Conservation (phyloP, 2,888 invertebrate species). For the Megalurothrips usitatus region DNA sequence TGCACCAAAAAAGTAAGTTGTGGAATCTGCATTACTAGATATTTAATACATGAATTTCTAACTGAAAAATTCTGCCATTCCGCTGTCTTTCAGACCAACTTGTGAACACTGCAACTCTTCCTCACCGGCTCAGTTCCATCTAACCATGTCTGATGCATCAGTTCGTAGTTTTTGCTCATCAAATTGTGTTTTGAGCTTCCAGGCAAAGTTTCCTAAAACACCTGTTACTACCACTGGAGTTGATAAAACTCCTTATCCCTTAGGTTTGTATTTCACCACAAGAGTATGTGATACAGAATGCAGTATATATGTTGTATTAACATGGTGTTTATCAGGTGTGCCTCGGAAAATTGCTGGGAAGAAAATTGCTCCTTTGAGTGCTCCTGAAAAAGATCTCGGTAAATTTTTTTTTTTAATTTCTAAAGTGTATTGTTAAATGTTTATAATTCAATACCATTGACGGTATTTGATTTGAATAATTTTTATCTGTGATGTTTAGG, state of each 20-base stretch:
- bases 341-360: not conserved
- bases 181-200: slow-evolving; percentile 76
- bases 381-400: not conserved
- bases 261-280: not conserved
- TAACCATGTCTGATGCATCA: slow-evolving; percentile 81
- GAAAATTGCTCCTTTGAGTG: not conserved
- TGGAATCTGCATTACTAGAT: not conserved
- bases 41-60: not conserved
- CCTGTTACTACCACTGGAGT: slow-evolving; percentile 40
- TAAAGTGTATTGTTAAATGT: not conserved
- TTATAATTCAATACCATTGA: not conserved
- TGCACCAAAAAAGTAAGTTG: slow-evolving; percentile 26
- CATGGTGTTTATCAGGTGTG: not conserved
- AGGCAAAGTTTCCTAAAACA: slow-evolving; percentile 53
- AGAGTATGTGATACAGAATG: too few species aligned
- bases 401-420: not conserved
- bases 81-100: slow-evolving; percentile 53
- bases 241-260: not conserved
- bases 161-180: slow-evolving; percentile 79
- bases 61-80: slow-evolving; percentile 28
- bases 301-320: too few species aligned
- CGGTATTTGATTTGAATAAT: not conserved
- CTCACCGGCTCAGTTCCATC: slow-evolving; percentile 70
- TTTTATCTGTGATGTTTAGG: not conserved
- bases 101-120: slow-evolving; percentile 70